Evolutionary conservation across 2,113 vertebrate genomes (phyloP), one percentile per base, ranked within the genome.

Genomic region (Anser brachyrhynchus): DNA sequence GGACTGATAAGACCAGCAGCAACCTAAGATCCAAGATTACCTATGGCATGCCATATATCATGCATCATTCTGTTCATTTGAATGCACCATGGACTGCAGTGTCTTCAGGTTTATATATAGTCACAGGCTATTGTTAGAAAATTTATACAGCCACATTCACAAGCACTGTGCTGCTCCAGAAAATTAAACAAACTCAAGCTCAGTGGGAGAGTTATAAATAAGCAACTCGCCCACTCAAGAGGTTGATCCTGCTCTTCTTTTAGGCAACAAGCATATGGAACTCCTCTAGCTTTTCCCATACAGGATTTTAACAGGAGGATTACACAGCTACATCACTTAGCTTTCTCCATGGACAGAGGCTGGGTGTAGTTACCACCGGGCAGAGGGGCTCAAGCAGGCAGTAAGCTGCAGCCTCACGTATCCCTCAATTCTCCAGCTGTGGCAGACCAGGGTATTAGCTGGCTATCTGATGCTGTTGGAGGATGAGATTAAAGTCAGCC

Each of bases 191-290:
- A 88, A 90, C 95, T 84, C 46, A 1, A n/a, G 13, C 84, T 71
- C 77, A 7, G 84, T 22, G 73, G 81, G 70, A 93, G 94, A 87
- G 91, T 82, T 95, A 95, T 95, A 93, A 95, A 95, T 91, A 93
- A 92, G 86, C 43, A 9, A 31, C 81, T 93, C 84, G 18, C 92
- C 92, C 91, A 86, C 93, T 85, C 76, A 17, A 18, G 29, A 54
- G 75, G 89, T 23, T 86, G 87, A 70, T 94, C 87, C 72, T 13
- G 46, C 66, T 85, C 64, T 84, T 87, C 79, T 66, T 37, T 13
- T 20, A 59, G 62, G 87, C 83, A 62, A 13, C 73, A 84, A 61
- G 31, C 75, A 75, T 9, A 29, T 14, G 22, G 66, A 89, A 9
- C 33, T 65, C 22, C 70, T 25, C 44, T 22, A 28, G 78, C 93